Evolutionary conservation across 2,797 vertebrate species (phyloP), one percentile per base, ranked within the genome.

Genomic region (Phaenicophaeus curvirostris): DNA sequence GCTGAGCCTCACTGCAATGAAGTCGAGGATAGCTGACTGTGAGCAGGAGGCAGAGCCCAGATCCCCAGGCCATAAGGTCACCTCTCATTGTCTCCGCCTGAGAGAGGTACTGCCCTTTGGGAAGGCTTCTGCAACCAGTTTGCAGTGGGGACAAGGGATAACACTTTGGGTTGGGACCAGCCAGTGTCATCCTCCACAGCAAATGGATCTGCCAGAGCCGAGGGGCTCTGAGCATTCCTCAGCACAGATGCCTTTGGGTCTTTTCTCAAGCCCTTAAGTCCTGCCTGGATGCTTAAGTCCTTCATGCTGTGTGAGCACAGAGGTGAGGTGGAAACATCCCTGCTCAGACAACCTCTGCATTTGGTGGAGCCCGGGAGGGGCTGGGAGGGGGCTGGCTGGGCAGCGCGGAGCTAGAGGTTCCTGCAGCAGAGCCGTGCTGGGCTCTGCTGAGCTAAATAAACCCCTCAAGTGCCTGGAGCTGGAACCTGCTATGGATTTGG

Each of bases 381-480:
- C 67, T 44, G 50, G 23, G 27, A 76, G 39, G 7, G 41, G 33
- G 15, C 57, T 86, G 67, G 10, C 30, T 61, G 81, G 37, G 44
- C 28, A 50, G 65, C 5, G 4, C 6, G 21, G 10, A 75, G 63
- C 69, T 78, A 59, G 48, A 65, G 37, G 21, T 37, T 76, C 84
- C 63, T 71, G 59, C 81, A 78, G 44, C 42, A 68, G 84, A 21
- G 66, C 55, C 66, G 48, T 15, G 39, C 79, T 91, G 58, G 66
- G 48, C 53, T 91, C 75, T 82, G 59, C 77, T 65, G 51, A 33
- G 66, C 68, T 71, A 67, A 81, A 68, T 73, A 74, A 89, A 89
- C 69, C 50, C 55, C 48, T 76, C 12, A 31, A 72, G 81, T 90
- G 89, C 72, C 68, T 90, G 87, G 57, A 95, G 84, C 61, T 90